Evolutionary conservation across 2,888 invertebrate species (phyloP), one percentile per base, ranked within the genome.

Genomic region (Abrostola tripartita): DNA sequence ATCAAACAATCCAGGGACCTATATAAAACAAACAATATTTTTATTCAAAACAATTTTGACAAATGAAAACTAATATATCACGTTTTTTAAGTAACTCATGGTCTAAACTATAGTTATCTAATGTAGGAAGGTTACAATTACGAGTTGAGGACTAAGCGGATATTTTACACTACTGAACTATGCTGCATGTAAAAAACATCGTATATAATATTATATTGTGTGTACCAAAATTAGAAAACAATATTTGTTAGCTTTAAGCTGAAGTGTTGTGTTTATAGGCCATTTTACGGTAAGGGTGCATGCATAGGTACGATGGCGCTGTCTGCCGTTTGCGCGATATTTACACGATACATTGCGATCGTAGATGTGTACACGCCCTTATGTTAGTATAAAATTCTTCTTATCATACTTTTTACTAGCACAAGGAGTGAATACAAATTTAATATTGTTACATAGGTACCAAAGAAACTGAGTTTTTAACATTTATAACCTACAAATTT

Each of bases 81-180:
- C 86, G 76, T 85, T 83, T 81, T 82, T 89, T 92, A 91, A 90
- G 90, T 91, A 92, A 88, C 86, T 87, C 85, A 85, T 84, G 76
- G 75, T 84, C 85, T 89, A 87, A 72, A 75, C 78, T 85, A 84
- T 81, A 73, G 68, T 79, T 75, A 72, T 74, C 78, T 81, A 81
- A 65, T 49, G 51, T 64, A 69, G 52, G 49, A 63, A 79, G 67
- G 66, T 73, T 73, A 70, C 65, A 66, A 61, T 69, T 65, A 69
- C 53, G 53, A 78, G 65, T 74, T 83, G 82, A 81, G 79, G 76
- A 78, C 81, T 82, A 87, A 87, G 85, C 85, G 68, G 74, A 72
- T 68, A 65, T 79, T 77, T 79, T 60, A 73, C 37, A 61, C 65
- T 73, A 65, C n/a, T 60, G 52, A 52, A 49, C 61, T 76, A 74